These are phyloP conservation scores for Sepioteuthis lessoniana DNA, from an alignment of 2,888 invertebrate species.

Conservation along the genomic window DNA sequence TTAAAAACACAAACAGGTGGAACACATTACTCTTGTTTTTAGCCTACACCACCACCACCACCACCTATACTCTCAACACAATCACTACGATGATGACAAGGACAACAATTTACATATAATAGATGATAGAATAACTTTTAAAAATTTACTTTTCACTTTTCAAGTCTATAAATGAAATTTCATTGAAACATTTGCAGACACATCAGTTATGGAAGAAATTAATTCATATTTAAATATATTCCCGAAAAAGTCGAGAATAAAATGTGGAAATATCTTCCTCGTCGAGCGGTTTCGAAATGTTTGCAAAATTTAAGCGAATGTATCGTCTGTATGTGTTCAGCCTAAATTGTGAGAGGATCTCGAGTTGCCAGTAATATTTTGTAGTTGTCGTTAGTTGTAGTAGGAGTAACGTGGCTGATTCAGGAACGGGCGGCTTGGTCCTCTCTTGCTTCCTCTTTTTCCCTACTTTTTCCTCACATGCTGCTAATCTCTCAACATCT, in stretches of 20 bases:
- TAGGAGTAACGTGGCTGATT: neutral
- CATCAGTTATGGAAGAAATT: neutral
- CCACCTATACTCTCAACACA: too few species aligned
- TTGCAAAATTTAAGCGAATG: neutral
- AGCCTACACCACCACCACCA: too few species aligned
- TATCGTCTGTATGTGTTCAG: neutral
- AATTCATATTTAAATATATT: too few species aligned
- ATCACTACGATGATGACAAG: too few species aligned
- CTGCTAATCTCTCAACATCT: neutral
- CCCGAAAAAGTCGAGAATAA: neutral
- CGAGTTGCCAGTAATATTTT: neutral
- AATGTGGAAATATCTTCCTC: neutral
- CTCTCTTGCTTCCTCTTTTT: neutral
- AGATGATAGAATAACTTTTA: too few species aligned
- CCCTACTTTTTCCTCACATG: neutral
- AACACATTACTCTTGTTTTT: too few species aligned
- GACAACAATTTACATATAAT: too few species aligned
- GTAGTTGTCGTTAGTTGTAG: neutral
- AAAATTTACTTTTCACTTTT: too few species aligned
- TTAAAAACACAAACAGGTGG: too few species aligned
- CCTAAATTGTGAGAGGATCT: neutral
- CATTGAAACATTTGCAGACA: neutral
- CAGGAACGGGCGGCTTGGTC: neutral
- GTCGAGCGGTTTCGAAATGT: neutral
- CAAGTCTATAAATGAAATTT: too few species aligned